phyloP scores from a whole-genome alignment of 2,888 invertebrate species.

The Orchestes rusci region DNA sequence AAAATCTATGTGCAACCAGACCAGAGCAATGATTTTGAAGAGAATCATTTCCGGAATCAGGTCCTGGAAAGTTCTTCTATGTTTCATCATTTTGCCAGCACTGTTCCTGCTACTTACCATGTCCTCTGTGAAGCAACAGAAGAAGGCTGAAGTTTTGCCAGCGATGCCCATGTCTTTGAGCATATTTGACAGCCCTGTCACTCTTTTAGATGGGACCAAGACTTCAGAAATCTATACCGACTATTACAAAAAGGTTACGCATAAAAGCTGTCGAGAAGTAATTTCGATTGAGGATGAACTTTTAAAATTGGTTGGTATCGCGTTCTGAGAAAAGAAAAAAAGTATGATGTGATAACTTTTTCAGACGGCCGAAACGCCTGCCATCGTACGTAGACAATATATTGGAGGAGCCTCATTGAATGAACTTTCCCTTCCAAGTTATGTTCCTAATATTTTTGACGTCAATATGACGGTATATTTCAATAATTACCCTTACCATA shows the following conservation, averaged over 20 bases:
- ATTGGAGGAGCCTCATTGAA: constrained; percentile 53
- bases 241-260: constrained; percentile 33
- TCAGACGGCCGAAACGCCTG: constrained; percentile 33
- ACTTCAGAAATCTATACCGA: background rate
- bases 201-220: constrained; percentile 31
- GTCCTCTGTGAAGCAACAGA: constrained; percentile 49
- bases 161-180: constrained; percentile 50
- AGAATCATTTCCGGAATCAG: constrained; percentile 46
- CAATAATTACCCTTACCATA: constrained; percentile 74
- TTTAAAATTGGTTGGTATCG: constrained; percentile 28
- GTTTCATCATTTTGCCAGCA: constrained; percentile 65
- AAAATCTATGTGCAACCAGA: too few species aligned
- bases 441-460: constrained; percentile 1
- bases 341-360: constrained; percentile 5
- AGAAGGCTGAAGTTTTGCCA: constrained; percentile 46
- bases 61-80: constrained; percentile 56
- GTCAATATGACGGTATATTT: constrained; percentile 57
- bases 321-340: constrained; percentile 1
- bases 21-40: constrained; percentile 42
- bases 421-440: constrained; percentile 24
- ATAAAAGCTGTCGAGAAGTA: constrained; percentile 30
- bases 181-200: constrained; percentile 41
- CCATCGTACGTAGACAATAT: constrained; percentile 39
- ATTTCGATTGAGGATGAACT: constrained; percentile 26
- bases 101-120: constrained; percentile 57